Base-by-base conservation (phyloP, 2,113 vertebrate genomes). In the Aspiorhynchus laticeps region DNA sequence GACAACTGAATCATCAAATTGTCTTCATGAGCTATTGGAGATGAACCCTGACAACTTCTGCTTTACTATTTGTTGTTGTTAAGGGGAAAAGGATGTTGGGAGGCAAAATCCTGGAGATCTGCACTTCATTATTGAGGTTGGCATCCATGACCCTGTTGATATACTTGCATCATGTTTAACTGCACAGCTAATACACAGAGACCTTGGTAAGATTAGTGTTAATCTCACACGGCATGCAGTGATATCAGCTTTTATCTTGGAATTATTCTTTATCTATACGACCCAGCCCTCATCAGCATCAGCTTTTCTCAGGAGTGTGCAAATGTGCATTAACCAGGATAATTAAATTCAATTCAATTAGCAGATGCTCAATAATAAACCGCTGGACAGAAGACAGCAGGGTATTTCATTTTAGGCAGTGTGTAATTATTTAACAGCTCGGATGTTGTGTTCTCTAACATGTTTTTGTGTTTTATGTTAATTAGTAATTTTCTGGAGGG, bases 311-410 rank as follows among this genome's bases (percentile, higher is more conserved):
- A 21, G 51, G 82, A 69, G 86, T 53, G 75, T 77, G 79, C 71
- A 48, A 83, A 87, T 77, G 77, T 38, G 82, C 51, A 87, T 87
- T 85, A 89, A 67, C 36, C 69, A 69, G 9, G 71, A 43, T 85
- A 87, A 87, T 82, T 87, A 46, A 80, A 85, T 69, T 19, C 51
- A 84, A 87, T 83, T 84, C 41, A 88, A 86, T 86, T 87, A 88
- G 83, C 24, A 71, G 88, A 79, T 63, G 26, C 33, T 28, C 38
- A 19, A 36, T 28, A 28, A 80, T 53, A 1, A 83, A 81, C 21
- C 11, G 12, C 28, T 48, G 63, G 77, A 73, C 71, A 46, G 51
- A 17, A 24, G 75, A 53, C 17, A 12, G 4, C 26, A 1, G 59
- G 59, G 33, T 11, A 38, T 28, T 63, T 86, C 2, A 41, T 48